phyloP scores from a whole-genome alignment of 1,140 invertebrate genomes.

The Monomorium pharaonis region DNA sequence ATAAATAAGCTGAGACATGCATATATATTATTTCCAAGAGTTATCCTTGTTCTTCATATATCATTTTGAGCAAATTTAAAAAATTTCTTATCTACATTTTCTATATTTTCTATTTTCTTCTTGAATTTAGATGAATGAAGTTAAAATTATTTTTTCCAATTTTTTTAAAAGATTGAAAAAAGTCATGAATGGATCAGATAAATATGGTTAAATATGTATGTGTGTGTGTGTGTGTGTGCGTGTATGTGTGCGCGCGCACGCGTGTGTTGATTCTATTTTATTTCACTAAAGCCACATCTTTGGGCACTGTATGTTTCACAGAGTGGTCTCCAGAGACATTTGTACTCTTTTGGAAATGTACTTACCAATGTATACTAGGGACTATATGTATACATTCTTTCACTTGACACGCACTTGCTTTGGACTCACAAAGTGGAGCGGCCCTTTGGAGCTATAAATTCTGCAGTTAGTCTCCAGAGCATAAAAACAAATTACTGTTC shows the following conservation, averaged over 20 bases:
- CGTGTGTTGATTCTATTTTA: not conserved
- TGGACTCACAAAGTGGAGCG: conserved; percentile 22
- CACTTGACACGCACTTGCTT: conserved; percentile 22
- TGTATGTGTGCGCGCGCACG: no score
- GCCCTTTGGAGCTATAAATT: conserved; percentile 55
- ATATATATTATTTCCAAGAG: not conserved
- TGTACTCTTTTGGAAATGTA: conserved; percentile 15
- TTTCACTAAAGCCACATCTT: conserved; percentile 12
- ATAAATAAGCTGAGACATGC: conserved; percentile 54
- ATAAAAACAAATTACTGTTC: not conserved
- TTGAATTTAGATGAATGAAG: not conserved
- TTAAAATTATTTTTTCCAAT: no score
- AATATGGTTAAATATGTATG: no score
- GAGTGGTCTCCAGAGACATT: conserved; percentile 57
- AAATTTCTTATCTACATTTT: no score
- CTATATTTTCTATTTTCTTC: not conserved
- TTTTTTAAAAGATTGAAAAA: not conserved
- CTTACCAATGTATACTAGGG: conserved; percentile 34
- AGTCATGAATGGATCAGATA: not conserved
- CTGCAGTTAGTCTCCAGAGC: not conserved
- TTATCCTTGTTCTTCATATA: not conserved
- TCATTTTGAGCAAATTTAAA: not conserved
- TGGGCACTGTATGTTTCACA: conserved; percentile 15
- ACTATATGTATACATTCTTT: conserved; percentile 29
- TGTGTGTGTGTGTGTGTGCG: no score